Evolutionary conservation across 1,140 invertebrate genomes (phyloP).

Genomic region (Bicyclus anynana): DNA sequence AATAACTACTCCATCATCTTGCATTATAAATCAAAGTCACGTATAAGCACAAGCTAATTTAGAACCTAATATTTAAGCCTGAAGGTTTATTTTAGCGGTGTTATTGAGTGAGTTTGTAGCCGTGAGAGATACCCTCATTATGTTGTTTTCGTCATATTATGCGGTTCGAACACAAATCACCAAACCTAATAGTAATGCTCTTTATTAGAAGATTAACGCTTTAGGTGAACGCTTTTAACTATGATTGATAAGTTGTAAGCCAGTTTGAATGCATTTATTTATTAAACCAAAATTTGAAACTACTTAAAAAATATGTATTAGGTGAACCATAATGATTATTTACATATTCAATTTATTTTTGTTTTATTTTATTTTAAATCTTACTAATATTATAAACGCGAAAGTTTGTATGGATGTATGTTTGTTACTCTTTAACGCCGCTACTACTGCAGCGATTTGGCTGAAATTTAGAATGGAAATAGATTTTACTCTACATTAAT

Average conservation of each 20-base stretch:
- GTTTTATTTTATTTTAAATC: no score
- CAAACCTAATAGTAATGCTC: not conserved
- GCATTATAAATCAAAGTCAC: not conserved
- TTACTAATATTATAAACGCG: no score
- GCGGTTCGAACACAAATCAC: not conserved
- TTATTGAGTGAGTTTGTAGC: not conserved
- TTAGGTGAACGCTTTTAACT: not conserved
- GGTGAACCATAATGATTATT: no score
- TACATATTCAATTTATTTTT: no score
- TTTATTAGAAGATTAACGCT: not conserved
- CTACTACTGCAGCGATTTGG: no score
- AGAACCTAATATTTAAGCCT: not conserved
- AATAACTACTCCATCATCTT: conserved; percentile 1
- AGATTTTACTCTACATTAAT: no score
- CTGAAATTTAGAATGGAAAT: no score
- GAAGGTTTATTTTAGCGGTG: not conserved
- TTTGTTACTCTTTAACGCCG: no score
- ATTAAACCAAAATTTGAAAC: not conserved
- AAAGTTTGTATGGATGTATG: no score
- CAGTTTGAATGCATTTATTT: not conserved
- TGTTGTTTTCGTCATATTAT: not conserved
- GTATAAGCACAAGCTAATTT: not conserved
- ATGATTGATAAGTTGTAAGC: not conserved
- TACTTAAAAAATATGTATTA: no score
- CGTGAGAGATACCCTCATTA: conserved; percentile 7